Conservation (phyloP, 1,140 invertebrate genomes). For the Brachionus koreanus region DNA sequence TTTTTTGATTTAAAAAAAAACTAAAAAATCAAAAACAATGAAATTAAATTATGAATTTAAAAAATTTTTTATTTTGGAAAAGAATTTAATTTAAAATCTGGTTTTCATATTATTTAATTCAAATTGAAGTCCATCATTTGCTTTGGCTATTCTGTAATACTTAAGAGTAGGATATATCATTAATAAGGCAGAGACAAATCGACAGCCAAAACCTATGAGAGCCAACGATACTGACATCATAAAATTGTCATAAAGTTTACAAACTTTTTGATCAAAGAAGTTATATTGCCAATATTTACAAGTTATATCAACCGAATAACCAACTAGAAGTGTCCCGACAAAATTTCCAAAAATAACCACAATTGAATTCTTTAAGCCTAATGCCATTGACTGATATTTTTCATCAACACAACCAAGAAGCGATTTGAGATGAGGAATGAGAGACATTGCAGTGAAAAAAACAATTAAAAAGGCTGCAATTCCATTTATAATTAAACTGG, state of each 20-base stretch:
- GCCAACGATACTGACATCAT: slow-evolving; percentile 1
- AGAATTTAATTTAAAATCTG: not conserved
- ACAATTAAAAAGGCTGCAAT: not conserved
- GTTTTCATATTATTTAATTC: not conserved
- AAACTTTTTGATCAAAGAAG: not conserved
- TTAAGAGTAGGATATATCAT: slow-evolving; percentile 12
- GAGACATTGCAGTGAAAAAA: slow-evolving; percentile 23
- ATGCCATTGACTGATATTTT: not conserved
- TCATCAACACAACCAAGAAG: not conserved
- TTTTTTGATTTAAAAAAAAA: no score
- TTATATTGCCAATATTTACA: slow-evolving; percentile 4
- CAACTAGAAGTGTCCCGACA: not conserved
- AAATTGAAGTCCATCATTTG: not conserved
- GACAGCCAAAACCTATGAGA: not conserved
- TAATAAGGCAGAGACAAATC: not conserved
- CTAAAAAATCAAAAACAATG: no score
- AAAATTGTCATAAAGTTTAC: slow-evolving; percentile 36
- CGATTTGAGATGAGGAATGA: not conserved
- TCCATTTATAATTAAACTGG: not conserved
- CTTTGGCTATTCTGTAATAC: not conserved
- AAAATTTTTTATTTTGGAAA: no score
- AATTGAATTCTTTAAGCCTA: not conserved
- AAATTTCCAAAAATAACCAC: not conserved
- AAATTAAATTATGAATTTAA: no score
- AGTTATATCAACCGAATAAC: slow-evolving; percentile 1